Evolutionary conservation across 2,888 invertebrate species (phyloP).

Genomic region (Cantharis rustica): DNA sequence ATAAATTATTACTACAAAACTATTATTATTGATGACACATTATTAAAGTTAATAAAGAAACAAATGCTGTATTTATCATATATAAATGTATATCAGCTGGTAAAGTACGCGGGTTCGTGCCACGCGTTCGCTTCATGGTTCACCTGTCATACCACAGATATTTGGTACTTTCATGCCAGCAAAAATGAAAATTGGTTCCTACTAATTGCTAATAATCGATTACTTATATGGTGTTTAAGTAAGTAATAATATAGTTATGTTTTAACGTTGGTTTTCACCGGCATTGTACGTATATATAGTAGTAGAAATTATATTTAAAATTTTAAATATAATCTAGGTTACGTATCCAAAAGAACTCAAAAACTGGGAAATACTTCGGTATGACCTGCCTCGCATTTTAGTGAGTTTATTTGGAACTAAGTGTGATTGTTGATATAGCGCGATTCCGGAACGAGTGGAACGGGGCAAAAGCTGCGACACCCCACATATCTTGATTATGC

Average conservation of each 20-base stretch:
- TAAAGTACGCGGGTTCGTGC: conserved; percentile 45
- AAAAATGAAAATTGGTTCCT: conserved; percentile 57
- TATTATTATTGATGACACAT: conserved; percentile 55
- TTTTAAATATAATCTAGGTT: conserved; percentile 52
- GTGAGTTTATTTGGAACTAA: conserved; percentile 79
- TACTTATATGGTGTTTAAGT: conserved; percentile 55
- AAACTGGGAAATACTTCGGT: conserved; percentile 58
- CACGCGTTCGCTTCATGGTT: conserved; percentile 45
- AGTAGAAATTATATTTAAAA: conserved; percentile 58
- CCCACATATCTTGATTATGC: conserved; percentile 25
- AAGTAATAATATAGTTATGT: conserved; percentile 57
- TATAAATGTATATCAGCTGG: conserved; percentile 58
- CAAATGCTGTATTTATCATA: conserved; percentile 58
- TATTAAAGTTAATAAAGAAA: conserved; percentile 57
- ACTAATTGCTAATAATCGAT: conserved; percentile 58
- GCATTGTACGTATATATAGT: conserved; percentile 59
- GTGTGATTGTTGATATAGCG: conserved; percentile 70
- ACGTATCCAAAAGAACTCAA: conserved; percentile 61
- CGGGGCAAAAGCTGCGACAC: conserved; percentile 31
- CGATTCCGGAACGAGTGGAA: conserved; percentile 36
- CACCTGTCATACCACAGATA: conserved; percentile 38
- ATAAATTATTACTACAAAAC: conserved; percentile 55
- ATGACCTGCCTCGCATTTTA: conserved; percentile 73
- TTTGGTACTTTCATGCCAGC: conserved; percentile 49
- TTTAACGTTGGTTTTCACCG: conserved; percentile 56